These are phyloP conservation scores for Alces alces DNA, from an alignment of 2,113 vertebrate genomes.

Conservation along the genomic window DNA sequence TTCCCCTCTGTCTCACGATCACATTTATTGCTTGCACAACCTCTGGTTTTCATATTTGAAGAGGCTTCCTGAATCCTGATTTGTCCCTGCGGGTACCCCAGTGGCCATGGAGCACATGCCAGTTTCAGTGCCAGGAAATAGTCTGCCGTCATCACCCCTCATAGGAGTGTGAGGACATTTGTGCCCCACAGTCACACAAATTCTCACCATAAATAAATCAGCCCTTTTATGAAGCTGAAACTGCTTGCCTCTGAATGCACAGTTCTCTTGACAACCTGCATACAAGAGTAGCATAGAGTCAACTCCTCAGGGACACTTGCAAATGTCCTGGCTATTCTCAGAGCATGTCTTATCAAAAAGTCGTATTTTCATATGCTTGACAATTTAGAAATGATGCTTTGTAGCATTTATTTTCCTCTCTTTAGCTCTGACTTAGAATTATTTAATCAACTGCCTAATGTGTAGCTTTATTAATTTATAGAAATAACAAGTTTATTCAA, in stretches of 20 bases:
- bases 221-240: background rate
- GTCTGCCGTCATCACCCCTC: background rate
- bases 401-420: background rate
- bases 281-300: background rate
- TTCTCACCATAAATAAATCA: background rate
- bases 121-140: background rate
- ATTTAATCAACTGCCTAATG: background rate
- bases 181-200: background rate
- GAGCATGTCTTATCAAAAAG: background rate
- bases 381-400: background rate
- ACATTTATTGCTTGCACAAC: background rate
- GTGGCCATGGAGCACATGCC: background rate
- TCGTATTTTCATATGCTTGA: background rate
- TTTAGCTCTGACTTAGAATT: background rate
- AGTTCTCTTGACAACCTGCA: background rate
- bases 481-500: background rate
- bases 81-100: background rate
- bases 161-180: background rate
- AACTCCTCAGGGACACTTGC: background rate
- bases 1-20: background rate
- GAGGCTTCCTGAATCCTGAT: background rate
- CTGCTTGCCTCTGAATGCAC: background rate
- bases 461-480: background rate
- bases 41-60: background rate
- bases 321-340: background rate